Conservation (phyloP, 64 coral and sea anemone genomes). For the Anthopleura sola region DNA sequence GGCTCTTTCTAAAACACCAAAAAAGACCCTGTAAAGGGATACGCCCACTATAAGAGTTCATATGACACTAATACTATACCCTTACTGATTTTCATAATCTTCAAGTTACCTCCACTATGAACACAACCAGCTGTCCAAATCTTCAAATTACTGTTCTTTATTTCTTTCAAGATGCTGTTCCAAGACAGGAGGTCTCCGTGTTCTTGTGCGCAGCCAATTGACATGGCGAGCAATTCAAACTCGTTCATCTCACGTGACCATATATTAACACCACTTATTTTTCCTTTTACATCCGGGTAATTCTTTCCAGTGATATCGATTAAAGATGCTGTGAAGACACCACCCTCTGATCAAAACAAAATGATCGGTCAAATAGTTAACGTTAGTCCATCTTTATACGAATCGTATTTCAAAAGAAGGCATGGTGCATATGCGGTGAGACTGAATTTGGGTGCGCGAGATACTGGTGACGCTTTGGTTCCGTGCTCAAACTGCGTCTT, state of each 20-base stretch:
- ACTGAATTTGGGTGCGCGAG: no score
- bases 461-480: no score
- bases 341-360: background rate
- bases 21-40: no score
- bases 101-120: background rate
- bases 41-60: no score
- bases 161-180: constrained; percentile 6
- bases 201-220: constrained; percentile 39
- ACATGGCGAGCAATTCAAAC: constrained; percentile 49
- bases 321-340: background rate
- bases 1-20: no score
- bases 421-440: no score
- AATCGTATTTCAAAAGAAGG: no score
- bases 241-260: constrained; percentile 38
- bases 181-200: constrained; percentile 35
- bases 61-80: no score
- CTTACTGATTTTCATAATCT: no score
- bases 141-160: background rate
- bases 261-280: constrained; percentile 43
- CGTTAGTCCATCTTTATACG: no score
- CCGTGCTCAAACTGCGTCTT: no score
- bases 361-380: background rate
- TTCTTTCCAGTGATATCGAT: background rate
- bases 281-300: background rate
- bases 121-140: background rate